phyloP scores from a whole-genome alignment of 1,140 invertebrate species.

The Theocolax elegans region DNA sequence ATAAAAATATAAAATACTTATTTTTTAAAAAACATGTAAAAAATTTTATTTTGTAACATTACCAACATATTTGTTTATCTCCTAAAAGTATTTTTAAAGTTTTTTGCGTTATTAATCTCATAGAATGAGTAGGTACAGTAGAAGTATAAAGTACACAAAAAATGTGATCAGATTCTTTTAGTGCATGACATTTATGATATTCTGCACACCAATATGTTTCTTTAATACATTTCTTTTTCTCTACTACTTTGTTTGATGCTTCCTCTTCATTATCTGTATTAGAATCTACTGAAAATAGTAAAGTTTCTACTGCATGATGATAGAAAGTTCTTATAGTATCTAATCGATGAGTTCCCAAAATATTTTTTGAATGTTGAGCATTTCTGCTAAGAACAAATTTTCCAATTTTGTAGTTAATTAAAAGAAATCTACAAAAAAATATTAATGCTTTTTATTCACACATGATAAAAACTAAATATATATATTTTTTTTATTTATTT shows the following conservation, averaged over 20 bases:
- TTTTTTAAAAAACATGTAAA: constrained; percentile 12
- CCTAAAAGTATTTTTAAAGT: constrained; percentile 66
- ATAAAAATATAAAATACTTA: constrained; percentile 26
- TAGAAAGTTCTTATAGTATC: constrained; percentile 81
- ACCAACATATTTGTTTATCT: constrained; percentile 71
- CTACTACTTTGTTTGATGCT: constrained; percentile 22
- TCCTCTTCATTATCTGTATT: constrained; percentile 31
- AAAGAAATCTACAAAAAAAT: constrained; percentile 71
- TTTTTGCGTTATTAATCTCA: constrained; percentile 69
- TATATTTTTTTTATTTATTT: neutral
- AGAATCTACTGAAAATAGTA: constrained; percentile 47
- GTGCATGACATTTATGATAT: constrained; percentile 85
- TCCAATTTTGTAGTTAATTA: constrained; percentile 74
- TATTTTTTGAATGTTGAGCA: constrained; percentile 67
- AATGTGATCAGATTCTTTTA: constrained; percentile 72
- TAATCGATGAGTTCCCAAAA: constrained; percentile 71
- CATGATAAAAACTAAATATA: neutral
- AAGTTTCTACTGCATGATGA: constrained; percentile 72
- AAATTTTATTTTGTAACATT: constrained; percentile 34
- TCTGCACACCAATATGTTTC: constrained; percentile 87
- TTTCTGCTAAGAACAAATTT: constrained; percentile 78
- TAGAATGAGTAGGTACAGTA: constrained; percentile 75
- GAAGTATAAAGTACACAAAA: constrained; percentile 77
- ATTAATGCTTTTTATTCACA: constrained; percentile 32
- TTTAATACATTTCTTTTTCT: constrained; percentile 58